Evolutionary conservation across 2,888 invertebrate genomes (phyloP), one percentile per base, ranked within the genome.

Genomic region (Napeogenes inachia): DNA sequence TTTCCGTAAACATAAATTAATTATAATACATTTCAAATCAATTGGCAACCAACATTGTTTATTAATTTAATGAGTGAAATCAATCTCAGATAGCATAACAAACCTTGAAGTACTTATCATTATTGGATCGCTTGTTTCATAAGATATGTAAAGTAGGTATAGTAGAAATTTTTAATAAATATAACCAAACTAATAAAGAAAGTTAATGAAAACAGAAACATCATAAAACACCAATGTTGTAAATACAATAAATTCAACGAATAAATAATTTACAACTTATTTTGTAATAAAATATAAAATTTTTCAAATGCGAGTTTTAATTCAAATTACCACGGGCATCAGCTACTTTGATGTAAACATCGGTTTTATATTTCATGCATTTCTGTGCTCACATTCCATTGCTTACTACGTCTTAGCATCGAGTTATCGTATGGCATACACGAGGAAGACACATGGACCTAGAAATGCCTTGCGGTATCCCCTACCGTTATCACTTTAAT

Each of bases 391-490:
- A 67, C 72, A 75, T 77, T 75, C 73, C 73, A 68, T 58, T 47
- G 59, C 65, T 62, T 68, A 72, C 71, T 75, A 66, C 74, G 72
- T 67, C 62, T 67, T 67, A 70, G 54, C 57, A 57, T 59, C 45
- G 62, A 59, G 62, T 60, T 72, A 73, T 75, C 73, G 47, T 63
- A 70, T 76, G 64, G 70, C 72, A 60, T 68, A 65, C 60, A 66
- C 50, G 62, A 64, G 59, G 70, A 74, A 74, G 66, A 82, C 75
- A 78, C 79, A 71, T 71, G 78, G 78, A 74, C 82, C 81, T 76
- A 78, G 66, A 75, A 70, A 76, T 80, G 69, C 81, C 82, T 82
- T 82, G 82, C 75, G 78, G 80, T 78, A 79, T 76, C 77, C 69
- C 58, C 42, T 62, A 58, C 65, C 60, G 62, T 67, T 67, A 64